Conservation (phyloP, 1,140 invertebrate genomes). For the Chironomus tepperi region DNA sequence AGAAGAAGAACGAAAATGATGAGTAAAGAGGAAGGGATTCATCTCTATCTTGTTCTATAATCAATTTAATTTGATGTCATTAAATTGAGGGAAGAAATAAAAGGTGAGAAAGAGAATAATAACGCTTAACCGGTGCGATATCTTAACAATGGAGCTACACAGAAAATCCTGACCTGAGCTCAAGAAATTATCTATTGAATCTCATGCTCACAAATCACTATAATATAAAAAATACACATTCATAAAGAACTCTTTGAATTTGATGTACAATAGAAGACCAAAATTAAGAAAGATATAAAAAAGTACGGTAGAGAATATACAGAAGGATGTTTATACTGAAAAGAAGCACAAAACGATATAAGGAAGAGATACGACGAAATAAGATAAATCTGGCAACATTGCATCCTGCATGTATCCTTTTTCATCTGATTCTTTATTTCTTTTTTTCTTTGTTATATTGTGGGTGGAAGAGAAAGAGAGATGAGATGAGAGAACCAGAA, state of each 20-base stretch:
- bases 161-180: constrained; percentile 1
- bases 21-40: not conserved
- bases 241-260: no score
- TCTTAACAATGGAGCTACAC: not conserved
- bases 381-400: constrained; percentile 15
- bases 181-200: constrained; percentile 9
- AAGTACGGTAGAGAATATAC: not conserved
- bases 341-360: not conserved
- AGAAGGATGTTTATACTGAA: constrained; percentile 11
- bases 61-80: not conserved
- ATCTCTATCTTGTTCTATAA: not conserved
- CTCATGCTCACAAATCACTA: not conserved
- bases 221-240: no score
- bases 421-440: not conserved
- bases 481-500: not conserved
- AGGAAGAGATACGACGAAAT: constrained; percentile 17
- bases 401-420: constrained; percentile 10
- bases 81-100: not conserved
- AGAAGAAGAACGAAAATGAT: not conserved
- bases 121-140: not conserved
- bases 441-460: constrained; percentile 13
- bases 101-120: not conserved
- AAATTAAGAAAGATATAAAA: no score
- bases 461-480: not conserved
- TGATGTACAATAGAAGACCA: no score